Percentiles rank a stretch among this genome's conserved stretches.
Evolutionary conservation across 2,113 vertebrate genomes (phyloP).

Genomic region (Nothocercus nigrocapillus): DNA sequence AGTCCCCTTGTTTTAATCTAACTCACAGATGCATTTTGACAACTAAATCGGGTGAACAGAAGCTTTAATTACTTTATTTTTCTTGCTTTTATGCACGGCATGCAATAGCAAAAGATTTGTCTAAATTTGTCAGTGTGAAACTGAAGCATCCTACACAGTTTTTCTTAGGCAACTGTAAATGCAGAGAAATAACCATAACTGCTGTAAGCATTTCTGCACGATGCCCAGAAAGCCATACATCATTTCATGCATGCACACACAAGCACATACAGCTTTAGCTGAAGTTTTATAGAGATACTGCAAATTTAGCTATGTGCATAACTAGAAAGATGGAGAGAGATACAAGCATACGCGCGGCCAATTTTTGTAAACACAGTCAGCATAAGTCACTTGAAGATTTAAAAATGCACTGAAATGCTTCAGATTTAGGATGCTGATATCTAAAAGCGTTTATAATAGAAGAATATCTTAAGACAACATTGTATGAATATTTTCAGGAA

Average conservation of each 20-base stretch:
- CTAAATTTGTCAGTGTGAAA: slow-evolving; percentile 12
- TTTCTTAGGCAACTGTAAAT: slow-evolving; percentile 1
- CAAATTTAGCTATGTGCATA: neutral
- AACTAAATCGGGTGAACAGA: slow-evolving; percentile 16
- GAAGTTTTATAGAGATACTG: neutral
- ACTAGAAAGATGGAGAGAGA: neutral
- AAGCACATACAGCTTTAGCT: neutral
- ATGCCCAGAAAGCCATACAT: neutral
- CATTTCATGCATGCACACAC: neutral
- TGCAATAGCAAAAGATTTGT: neutral
- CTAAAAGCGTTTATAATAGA: neutral
- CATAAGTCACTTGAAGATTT: neutral
- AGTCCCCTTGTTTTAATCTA: slow-evolving; percentile 9
- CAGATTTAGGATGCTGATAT: neutral
- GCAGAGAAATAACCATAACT: neutral
- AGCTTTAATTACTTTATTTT: slow-evolving; percentile 39
- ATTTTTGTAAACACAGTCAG: neutral
- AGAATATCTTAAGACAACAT: neutral
- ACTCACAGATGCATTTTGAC: slow-evolving; percentile 11
- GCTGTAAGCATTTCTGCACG: neutral
- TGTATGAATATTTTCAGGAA: slow-evolving; percentile 1
- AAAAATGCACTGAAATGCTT: neutral
- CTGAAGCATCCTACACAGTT: neutral
- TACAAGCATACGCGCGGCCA: neutral
- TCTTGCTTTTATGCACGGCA: slow-evolving; percentile 9